Conservation (phyloP, 37 sponge, comb jelly and placozoan genomes). For the Dysidea cf. avara region DNA sequence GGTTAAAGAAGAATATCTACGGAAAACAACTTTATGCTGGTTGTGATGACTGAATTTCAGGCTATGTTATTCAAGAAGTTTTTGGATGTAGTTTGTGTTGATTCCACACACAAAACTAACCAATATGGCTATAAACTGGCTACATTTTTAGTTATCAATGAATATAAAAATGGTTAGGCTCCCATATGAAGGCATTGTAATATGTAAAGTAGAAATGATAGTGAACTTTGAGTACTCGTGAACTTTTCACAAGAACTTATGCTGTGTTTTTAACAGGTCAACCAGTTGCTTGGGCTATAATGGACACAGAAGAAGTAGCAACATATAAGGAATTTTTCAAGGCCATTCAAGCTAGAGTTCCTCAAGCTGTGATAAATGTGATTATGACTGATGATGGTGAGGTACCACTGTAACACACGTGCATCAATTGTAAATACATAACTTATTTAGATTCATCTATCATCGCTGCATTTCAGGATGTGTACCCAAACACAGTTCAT, state of each 20-base stretch:
- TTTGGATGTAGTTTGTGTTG: background rate
- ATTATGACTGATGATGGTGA: constrained; percentile 20
- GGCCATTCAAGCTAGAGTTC: background rate
- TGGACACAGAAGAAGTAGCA: constrained; percentile 6
- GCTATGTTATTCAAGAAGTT: constrained; percentile 3
- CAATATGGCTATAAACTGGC: constrained; percentile 18
- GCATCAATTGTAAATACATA: too few relatives aligned
- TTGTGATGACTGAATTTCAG: constrained; percentile 9
- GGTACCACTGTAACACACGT: background rate
- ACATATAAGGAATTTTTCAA: background rate
- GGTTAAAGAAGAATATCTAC: background rate
- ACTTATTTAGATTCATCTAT: background rate
- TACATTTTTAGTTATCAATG: constrained; percentile 15
- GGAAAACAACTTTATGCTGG: constrained; percentile 6
- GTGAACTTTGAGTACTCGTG: too few relatives aligned
- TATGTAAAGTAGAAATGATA: too few relatives aligned
- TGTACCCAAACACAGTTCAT: background rate
- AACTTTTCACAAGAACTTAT: background rate
- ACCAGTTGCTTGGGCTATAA: constrained; percentile 12
- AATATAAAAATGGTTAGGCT: constrained; percentile 15
- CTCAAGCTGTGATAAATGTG: background rate
- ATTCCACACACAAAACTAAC: constrained; percentile 29
- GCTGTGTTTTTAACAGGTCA: background rate
- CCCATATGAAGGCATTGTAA: too few relatives aligned
- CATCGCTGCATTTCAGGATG: background rate